Base-by-base conservation (phyloP, 2,888 invertebrate species). In the Diploptera punctata region DNA sequence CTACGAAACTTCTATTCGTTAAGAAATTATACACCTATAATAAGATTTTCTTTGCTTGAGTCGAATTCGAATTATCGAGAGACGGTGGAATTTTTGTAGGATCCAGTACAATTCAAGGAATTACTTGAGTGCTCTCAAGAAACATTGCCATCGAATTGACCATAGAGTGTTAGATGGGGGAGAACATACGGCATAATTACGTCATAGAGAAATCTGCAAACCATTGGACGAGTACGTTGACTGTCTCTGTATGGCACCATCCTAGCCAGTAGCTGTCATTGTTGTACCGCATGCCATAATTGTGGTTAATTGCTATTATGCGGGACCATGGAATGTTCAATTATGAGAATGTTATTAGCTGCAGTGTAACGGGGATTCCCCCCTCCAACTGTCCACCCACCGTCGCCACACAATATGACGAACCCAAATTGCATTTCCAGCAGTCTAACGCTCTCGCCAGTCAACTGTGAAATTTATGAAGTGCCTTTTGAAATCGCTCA, bases 271-370 rank as follows among this genome's bases (percentile, higher is more conserved):
- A 57, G 68, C 57, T 68, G 71, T 68, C 67, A 72, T 72, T 62
- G 68, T 62, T 61, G 44, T 19, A 67, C 61, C 72, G 57, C 68
- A 72, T 72, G 67, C 72, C 72, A 72, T 72, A 72, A 72, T 72
- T 72, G 68, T 38, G 68, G 68, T 60, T 68, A 68, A 72, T 72
- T 68, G 61, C 72, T 72, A 72, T 72, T 67, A 61, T 68, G 72
- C 52, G 57, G 47, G 43, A 61, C 54, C 38, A 47, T 65, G 72
- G 72, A 72, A 72, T 72, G 72, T 72, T 60, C 72, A 72, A 72
- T 72, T 72, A 72, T 65, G 65, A 65, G 65, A 65, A 65, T 65
- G 65, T 44, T 65, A 65, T 65, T 65, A 65, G 65, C 65, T 65
- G 47, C 65, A 26, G 33, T 26, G 44, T 26, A 5, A 16, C 18